Conservation (phyloP, 2,888 invertebrate species). For the Zaprionus bogoriensis region DNA sequence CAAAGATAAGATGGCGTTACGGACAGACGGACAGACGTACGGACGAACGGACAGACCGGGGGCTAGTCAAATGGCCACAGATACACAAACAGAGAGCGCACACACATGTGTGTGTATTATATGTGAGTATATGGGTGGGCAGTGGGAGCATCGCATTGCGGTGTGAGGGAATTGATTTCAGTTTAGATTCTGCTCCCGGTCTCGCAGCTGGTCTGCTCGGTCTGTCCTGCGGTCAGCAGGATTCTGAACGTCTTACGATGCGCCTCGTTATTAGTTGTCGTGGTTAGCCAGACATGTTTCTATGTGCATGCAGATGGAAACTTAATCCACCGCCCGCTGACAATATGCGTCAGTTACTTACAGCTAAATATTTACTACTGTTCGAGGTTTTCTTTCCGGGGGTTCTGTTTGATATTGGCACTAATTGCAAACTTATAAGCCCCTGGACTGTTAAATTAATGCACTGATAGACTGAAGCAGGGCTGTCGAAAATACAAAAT, state of each 20-base stretch:
- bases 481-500: too few relatives aligned
- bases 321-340: constrained; percentile 21
- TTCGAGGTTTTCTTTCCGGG: background rate
- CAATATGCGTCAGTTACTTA: constrained; percentile 3
- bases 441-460: too few relatives aligned
- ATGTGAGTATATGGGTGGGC: background rate
- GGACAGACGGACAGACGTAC: background rate
- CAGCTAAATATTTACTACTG: constrained; percentile 17
- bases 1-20: constrained; percentile 54
- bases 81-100: background rate
- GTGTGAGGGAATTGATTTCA: constrained; percentile 6
- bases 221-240: constrained; percentile 27
- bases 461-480: too few relatives aligned
- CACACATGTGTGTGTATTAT: background rate
- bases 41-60: background rate
- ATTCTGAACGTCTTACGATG: too few relatives aligned
- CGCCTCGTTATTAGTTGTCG: constrained; percentile 34
- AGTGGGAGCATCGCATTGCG: background rate
- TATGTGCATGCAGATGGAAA: constrained; percentile 19
- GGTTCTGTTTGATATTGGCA: background rate
- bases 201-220: background rate
- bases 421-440: background rate
- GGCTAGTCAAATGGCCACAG: background rate
- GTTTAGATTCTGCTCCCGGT: constrained; percentile 1
- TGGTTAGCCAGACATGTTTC: constrained; percentile 30